A percentile compares a stretch with the other conserved stretches of the same genome.
Conservation (phyloP, 2,113 vertebrate species). For the Neolamprologus toae region DNA sequence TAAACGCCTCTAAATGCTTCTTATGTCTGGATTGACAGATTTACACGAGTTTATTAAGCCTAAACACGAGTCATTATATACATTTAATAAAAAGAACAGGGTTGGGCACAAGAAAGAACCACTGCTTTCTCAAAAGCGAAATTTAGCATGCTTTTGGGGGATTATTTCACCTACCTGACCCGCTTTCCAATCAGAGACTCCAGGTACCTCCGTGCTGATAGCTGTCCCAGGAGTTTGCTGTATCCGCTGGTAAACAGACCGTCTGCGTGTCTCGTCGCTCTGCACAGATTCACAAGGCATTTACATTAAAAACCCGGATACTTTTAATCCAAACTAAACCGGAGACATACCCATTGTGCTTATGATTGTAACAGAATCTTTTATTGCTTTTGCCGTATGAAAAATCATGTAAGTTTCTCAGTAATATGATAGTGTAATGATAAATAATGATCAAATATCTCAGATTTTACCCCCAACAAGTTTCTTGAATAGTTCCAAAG, state of each 20-base stretch:
- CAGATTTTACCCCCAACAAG: not conserved
- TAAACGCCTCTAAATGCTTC: not conserved
- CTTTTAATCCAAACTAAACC: not conserved
- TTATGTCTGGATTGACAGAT: accelerated
- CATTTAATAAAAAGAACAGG: not conserved
- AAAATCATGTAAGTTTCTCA: accelerated
- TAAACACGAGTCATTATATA: not conserved
- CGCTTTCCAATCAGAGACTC: slow-evolving; percentile 92
- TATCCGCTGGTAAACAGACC: slow-evolving; percentile 91
- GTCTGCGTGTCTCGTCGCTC: slow-evolving; percentile 87
- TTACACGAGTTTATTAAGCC: not conserved
- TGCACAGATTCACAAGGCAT: slow-evolving; percentile 31
- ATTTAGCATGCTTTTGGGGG: not conserved
- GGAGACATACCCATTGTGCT: not conserved
- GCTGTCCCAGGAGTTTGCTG: slow-evolving; percentile 89
- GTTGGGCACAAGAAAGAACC: not conserved
- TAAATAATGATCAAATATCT: not conserved
- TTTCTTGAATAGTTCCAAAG: not conserved
- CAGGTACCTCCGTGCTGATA: slow-evolving; percentile 87
- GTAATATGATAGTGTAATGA: not conserved
- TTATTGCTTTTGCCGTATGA: not conserved
- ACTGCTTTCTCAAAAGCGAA: not conserved
- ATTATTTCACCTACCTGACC: slow-evolving; percentile 75
- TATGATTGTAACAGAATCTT: not conserved
- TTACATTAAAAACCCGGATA: not conserved